Conservation (phyloP, 2,113 vertebrate species). For the Misgurnus anguillicaudatus region DNA sequence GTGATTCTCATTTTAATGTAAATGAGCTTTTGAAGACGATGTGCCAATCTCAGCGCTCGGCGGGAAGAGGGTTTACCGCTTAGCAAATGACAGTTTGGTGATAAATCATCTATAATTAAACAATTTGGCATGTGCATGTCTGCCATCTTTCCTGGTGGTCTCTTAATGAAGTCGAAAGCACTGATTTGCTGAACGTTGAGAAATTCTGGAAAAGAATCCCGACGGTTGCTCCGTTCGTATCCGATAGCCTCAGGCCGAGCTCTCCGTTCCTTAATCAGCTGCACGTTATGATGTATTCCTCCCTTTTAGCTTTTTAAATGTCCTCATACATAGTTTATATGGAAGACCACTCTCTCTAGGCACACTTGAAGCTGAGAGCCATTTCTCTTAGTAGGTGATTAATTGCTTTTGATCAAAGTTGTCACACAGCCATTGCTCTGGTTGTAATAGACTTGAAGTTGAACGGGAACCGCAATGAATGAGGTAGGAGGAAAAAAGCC, state of each 20-base stretch:
- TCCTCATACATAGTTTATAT: conserved; percentile 60
- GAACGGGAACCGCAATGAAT: conserved; percentile 55
- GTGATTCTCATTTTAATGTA: conserved; percentile 79
- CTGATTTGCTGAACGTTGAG: conserved; percentile 51
- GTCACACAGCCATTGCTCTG: conserved; percentile 55
- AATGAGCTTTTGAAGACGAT: conserved; percentile 76
- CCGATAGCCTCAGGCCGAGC: conserved; percentile 54
- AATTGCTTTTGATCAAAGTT: conserved; percentile 70
- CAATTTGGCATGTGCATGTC: conserved; percentile 66
- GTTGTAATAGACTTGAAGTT: conserved; percentile 58
- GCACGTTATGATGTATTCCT: conserved; percentile 51
- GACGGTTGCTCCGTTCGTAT: conserved; percentile 34
- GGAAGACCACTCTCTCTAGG: conserved; percentile 37
- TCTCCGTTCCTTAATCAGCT: conserved; percentile 63
- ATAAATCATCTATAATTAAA: conserved; percentile 81
- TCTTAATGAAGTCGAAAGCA: conserved; percentile 61
- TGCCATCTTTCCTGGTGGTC: conserved; percentile 63
- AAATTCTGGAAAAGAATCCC: conserved; percentile 12
- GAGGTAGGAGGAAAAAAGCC: conserved; percentile 25
- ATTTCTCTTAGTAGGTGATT: conserved; percentile 66
- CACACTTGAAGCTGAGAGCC: conserved; percentile 29
- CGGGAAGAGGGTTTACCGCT: conserved; percentile 65
- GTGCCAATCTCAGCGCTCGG: conserved; percentile 67
- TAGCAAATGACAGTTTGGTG: conserved; percentile 70
- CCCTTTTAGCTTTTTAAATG: conserved; percentile 54